These are phyloP conservation scores for Parelbella ahira DNA, from an alignment of 2,888 invertebrate genomes.

Conservation along the genomic window DNA sequence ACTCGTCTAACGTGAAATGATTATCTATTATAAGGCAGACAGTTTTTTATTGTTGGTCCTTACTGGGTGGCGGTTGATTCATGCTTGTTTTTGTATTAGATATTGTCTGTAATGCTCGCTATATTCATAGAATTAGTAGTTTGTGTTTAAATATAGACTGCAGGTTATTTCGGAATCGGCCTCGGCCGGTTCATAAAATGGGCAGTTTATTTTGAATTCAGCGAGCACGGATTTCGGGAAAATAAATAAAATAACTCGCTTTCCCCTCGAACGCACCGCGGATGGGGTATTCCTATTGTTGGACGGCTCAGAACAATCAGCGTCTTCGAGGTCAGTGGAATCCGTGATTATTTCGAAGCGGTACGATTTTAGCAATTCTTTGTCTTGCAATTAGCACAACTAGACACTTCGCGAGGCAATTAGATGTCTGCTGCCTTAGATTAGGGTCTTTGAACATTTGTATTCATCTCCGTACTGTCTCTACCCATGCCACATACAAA, in stretches of 20 bases:
- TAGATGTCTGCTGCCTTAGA: conserved; percentile 19
- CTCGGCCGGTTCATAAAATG: conserved; percentile 60
- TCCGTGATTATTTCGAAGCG: conserved; percentile 31
- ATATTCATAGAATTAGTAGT: conserved; percentile 28
- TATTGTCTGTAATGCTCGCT: conserved; percentile 10
- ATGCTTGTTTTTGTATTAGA: conserved; percentile 12
- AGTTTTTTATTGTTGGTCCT: conserved; percentile 9
- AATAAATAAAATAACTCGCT: conserved; percentile 45
- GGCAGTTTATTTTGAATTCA: conserved; percentile 62
- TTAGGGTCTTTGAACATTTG: conserved; percentile 11
- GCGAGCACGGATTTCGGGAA: conserved; percentile 51
- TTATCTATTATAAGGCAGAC: background rate
- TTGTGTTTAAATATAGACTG: conserved; percentile 33
- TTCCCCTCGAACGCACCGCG: conserved; percentile 30
- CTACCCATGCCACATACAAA: no score
- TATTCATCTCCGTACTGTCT: conserved; percentile 9
- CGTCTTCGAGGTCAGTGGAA: conserved; percentile 40
- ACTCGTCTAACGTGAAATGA: background rate
- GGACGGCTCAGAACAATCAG: conserved; percentile 29
- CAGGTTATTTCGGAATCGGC: conserved; percentile 48
- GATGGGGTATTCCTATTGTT: conserved; percentile 34
- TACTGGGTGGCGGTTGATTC: conserved; percentile 8
- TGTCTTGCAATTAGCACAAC: conserved; percentile 41
- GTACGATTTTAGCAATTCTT: conserved; percentile 40
- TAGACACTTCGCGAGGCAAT: conserved; percentile 26